These are phyloP conservation scores for Ceratitis capitata DNA, from an alignment of 1,140 invertebrate genomes.

Conservation along the genomic window DNA sequence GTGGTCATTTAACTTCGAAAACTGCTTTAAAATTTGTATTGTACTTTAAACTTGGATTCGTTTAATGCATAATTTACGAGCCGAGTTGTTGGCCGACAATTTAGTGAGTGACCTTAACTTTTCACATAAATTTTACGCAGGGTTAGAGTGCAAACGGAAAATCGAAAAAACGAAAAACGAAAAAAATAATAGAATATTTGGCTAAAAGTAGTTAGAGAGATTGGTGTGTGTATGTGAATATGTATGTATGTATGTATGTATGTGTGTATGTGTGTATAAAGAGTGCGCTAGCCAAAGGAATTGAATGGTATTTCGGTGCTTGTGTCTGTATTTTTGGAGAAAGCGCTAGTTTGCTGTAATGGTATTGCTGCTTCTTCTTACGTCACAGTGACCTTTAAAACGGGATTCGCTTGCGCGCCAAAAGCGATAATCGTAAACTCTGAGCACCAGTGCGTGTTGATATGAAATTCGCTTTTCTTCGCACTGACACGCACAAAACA, in stretches of 20 bases:
- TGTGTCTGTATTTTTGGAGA: neutral
- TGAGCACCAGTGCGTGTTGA: neutral
- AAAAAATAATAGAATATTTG: neutral
- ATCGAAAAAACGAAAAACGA: too few species aligned
- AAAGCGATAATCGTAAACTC: neutral
- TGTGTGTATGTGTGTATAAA: too few species aligned
- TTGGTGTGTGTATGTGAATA: too few species aligned
- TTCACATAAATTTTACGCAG: neutral
- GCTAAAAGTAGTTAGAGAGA: neutral
- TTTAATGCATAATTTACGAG: neutral
- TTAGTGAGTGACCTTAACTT: neutral
- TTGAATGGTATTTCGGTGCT: neutral
- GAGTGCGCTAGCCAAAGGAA: too few species aligned
- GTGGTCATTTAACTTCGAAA: too few species aligned
- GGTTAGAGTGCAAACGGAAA: neutral
- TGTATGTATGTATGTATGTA: too few species aligned
- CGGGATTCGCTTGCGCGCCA: too few species aligned
- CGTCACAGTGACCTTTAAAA: neutral
- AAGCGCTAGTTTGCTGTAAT: neutral
- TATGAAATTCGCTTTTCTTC: neutral
- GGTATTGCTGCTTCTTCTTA: neutral
- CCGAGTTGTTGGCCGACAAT: neutral
- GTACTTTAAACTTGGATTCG: neutral
- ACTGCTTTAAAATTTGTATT: neutral
- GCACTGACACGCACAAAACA: slow-evolving; percentile 5